Conservation (phyloP, 2,888 invertebrate genomes). For the Seira sanloemensis region DNA sequence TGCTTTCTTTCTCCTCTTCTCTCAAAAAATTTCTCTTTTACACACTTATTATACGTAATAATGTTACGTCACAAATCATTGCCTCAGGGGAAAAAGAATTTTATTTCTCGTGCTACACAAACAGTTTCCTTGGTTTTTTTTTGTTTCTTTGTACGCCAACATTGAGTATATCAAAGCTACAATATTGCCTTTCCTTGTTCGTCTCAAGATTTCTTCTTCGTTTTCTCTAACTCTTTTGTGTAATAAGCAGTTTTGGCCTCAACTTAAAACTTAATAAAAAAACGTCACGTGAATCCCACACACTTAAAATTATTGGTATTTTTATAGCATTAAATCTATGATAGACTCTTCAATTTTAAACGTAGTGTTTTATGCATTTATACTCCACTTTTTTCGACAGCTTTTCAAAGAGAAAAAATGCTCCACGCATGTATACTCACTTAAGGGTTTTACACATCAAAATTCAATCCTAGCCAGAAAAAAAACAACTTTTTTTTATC, state of each 20-base stretch:
- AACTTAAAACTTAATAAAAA: background rate
- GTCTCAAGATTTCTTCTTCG: slow-evolving; percentile 30
- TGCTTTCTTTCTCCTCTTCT: background rate
- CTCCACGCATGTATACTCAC: background rate
- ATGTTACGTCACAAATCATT: background rate
- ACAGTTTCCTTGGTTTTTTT: slow-evolving; percentile 22
- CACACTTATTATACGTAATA: background rate
- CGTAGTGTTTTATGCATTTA: slow-evolving; percentile 13
- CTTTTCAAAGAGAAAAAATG: background rate
- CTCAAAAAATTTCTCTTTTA: background rate
- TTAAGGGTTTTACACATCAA: no score
- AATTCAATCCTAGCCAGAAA: no score
- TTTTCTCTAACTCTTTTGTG: slow-evolving; percentile 29
- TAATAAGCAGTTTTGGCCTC: slow-evolving; percentile 36
- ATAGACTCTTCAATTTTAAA: slow-evolving; percentile 33
- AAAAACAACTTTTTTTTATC: no score
- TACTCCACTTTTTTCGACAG: slow-evolving; percentile 38
- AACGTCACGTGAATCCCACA: background rate
- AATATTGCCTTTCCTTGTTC: slow-evolving; percentile 56
- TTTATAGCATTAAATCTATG: slow-evolving; percentile 20
- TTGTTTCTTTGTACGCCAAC: slow-evolving; percentile 50
- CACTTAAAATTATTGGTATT: background rate
- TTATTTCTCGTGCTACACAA: slow-evolving; percentile 36
- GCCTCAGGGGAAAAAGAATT: slow-evolving; percentile 53
- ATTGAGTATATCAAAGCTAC: slow-evolving; percentile 60